These are phyloP conservation scores for Condylura cristata DNA, from an alignment of 2,113 vertebrate species.

Conservation along the genomic window DNA sequence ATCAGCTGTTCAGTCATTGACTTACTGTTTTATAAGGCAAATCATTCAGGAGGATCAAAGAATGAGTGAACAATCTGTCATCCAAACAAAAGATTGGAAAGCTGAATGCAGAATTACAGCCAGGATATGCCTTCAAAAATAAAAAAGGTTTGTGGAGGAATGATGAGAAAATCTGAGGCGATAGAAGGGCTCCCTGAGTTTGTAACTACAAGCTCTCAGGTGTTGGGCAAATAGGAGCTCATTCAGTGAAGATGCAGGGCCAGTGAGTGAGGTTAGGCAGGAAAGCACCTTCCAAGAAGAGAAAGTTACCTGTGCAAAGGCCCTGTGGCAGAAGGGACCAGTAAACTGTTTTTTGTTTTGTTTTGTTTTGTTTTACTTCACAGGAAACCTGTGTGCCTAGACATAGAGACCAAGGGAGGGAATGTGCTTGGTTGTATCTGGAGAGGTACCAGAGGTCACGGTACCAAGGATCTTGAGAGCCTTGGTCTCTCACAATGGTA, in stretches of 20 bases:
- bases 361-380: background rate
- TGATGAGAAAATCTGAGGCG: background rate
- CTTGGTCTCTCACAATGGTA: background rate
- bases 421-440: background rate
- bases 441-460: background rate
- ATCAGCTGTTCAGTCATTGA: background rate
- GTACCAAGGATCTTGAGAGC: background rate
- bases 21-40: background rate
- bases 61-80: background rate
- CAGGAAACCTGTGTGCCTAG: background rate
- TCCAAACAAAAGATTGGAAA: background rate
- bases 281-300: background rate
- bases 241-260: background rate
- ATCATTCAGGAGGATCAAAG: background rate
- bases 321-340: background rate
- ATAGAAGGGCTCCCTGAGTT: background rate
- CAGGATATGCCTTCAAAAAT: background rate
- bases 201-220: rapidly evolving
- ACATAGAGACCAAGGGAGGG: background rate
- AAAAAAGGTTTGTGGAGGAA: background rate
- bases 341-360: too few relatives aligned
- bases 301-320: background rate
- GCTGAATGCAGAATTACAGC: background rate
- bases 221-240: background rate
- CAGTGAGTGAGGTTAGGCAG: background rate